Conservation (phyloP, 2,888 invertebrate species). For the Heterodera filipjevi region DNA sequence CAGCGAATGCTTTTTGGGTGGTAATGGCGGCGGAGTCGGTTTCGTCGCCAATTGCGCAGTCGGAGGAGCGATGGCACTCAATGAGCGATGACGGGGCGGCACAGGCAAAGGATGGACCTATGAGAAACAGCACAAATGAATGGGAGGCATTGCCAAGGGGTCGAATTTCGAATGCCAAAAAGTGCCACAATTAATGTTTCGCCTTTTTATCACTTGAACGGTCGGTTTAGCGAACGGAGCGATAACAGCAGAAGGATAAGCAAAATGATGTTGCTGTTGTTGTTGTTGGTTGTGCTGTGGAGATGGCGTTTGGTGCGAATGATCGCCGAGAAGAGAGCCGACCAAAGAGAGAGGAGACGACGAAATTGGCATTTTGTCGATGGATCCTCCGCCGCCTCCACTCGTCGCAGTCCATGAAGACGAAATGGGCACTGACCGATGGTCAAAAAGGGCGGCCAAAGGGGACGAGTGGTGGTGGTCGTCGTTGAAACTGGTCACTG, state of each 20-base stretch:
- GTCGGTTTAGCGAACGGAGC: conserved; percentile 20
- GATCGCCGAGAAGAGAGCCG: neutral
- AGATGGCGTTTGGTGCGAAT: neutral
- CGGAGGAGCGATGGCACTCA: conserved; percentile 5
- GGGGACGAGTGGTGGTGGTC: too few relatives aligned
- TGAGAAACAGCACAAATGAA: neutral
- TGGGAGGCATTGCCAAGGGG: neutral
- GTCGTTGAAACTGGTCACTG: too few relatives aligned
- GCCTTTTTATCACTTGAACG: conserved; percentile 1
- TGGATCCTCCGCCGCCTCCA: conserved; percentile 19
- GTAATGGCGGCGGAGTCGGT: conserved; percentile 20
- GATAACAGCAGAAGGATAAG: neutral
- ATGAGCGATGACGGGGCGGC: conserved; percentile 17
- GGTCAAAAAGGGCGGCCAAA: neutral
- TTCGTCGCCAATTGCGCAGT: neutral
- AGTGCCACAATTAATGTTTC: neutral
- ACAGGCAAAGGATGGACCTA: conserved; percentile 27
- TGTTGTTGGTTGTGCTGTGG: neutral
- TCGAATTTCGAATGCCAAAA: neutral
- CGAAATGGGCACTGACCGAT: neutral
- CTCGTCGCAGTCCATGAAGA: neutral
- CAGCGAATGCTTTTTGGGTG: conserved; percentile 28
- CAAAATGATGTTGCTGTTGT: neutral
- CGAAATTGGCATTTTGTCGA: conserved; percentile 24
- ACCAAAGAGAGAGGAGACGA: neutral